Evolutionary conservation across 2,113 vertebrate genomes (phyloP), one percentile per base, ranked within the genome.

Genomic region (Ginglymostoma cirratum): DNA sequence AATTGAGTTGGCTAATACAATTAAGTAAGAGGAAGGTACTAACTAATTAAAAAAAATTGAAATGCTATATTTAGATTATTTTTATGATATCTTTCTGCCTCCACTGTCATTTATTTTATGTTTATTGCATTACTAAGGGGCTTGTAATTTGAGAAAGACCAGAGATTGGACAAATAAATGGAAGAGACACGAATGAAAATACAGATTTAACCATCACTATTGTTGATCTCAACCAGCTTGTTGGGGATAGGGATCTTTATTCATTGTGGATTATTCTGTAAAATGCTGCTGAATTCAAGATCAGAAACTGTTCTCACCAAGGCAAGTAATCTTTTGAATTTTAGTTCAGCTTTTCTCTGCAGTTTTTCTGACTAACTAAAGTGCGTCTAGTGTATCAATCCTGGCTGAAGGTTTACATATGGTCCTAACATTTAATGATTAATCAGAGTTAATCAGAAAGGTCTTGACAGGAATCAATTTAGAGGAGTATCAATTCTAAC

Each of bases 41-140:
- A 66, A 38, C 61, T 66, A 93, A 93, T 93, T 93, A 93, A 93
- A 93, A 93, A 93, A 66, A 93, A 93, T 67, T n/a, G 19, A 90
- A 90, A 15, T 65, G 17, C 80, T 83, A 19, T 45, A 42, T 42
- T 83, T 83, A 83, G 55, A 67, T 66, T 93, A 38, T 38, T 65
- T 38, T 66, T 66, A 66, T 67, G 34, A 93, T 67, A 21, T n/a
- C 15, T 17, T n/a, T 93, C 66, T 21, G 21, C n/a, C 66, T 42
- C 55, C 61, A 93, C 5, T 19, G 61, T n/a, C 34, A 38, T 66
- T 66, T 66, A 61, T 66, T 55, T 45, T 45, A 19, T 83, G 38
- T 45, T 17, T 17, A 83, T 83, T 66, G 61, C 21, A 61, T 67
- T 66, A 38, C 55, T 17, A 66, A 87, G n/a, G 61, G 8, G 61